Percentiles rank a stretch among this genome's conserved stretches.
These are phyloP conservation scores for Diarsia brunnea DNA, from an alignment of 2,888 invertebrate genomes.

Conservation along the genomic window DNA sequence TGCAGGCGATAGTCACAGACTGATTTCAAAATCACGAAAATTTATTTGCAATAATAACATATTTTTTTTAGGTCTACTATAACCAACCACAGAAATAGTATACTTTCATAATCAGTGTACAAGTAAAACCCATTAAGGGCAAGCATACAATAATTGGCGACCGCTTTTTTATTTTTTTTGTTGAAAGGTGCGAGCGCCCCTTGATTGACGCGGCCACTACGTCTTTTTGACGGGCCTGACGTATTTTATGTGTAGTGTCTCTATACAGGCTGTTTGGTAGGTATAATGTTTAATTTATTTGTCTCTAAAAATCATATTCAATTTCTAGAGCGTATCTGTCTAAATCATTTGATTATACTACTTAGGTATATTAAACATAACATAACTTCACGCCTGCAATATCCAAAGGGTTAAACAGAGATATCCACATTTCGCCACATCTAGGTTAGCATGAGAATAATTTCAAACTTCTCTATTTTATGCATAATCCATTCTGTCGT, in stretches of 20 bases:
- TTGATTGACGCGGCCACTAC: slow-evolving; percentile 89
- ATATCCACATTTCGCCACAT: too few species aligned
- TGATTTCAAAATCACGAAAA: neutral
- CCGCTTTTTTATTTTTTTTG: slow-evolving; percentile 81
- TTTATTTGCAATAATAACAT: neutral
- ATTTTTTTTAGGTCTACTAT: slow-evolving; percentile 20
- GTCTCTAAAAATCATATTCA: neutral
- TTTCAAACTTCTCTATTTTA: neutral
- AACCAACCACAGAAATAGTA: slow-evolving; percentile 70
- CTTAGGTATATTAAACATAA: neutral
- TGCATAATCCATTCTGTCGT: neutral
- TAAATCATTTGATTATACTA: neutral
- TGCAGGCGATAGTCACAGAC: neutral
- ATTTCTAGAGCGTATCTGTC: too few species aligned
- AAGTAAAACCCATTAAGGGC: slow-evolving; percentile 89
- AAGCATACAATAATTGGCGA: slow-evolving; percentile 86
- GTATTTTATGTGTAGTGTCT: slow-evolving; percentile 79
- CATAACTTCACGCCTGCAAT: too few species aligned
- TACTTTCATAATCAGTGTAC: slow-evolving; percentile 82
- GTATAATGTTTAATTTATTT: neutral
- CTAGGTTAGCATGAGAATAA: neutral
- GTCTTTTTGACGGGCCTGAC: slow-evolving; percentile 87
- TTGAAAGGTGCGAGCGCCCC: slow-evolving; percentile 75
- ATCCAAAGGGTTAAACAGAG: too few species aligned
- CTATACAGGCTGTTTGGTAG: slow-evolving; percentile 74